Evolutionary conservation across 1,140 invertebrate genomes (phyloP), one percentile per base, ranked within the genome.

Genomic region (Maconellicoccus hirsutus): DNA sequence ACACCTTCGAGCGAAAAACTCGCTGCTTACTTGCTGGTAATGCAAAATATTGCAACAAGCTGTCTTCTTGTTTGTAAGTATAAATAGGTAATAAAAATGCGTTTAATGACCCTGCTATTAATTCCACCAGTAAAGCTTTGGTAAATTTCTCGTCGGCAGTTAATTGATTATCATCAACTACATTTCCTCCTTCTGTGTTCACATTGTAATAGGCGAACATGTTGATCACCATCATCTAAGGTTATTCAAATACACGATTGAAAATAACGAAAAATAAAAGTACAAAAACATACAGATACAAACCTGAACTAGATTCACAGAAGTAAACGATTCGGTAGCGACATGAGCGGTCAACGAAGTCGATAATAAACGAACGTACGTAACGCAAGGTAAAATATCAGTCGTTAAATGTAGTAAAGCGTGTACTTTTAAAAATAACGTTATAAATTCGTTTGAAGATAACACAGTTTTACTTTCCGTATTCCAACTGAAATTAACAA

Each of bases 271-370:
- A 19, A 61, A 72, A 39, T 63, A 29, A 23, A 10, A n/a, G 26
- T 52, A 61, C 0, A 66, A n/a, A 27, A 25, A 66, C 38, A 23
- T 66, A 21, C 33, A 69, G 21, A 25, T 69, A 70, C 25, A 70
- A 23, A 84, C 83, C 81, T 84, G 84, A 6, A 85, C 81, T n/a
- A 93, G 80, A 73, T 88, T 86, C 79, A 87, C 85, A 1, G 85
- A 83, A 72, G 84, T 86, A 70, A 93, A 88, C 76, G 86, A 88
- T 76, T 91, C 87, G 0, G 89, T 89, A 0, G 88, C 89, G 0
- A 92, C 84, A 42, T 91, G 83, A 0, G 88, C 84, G 1, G 88
- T 89, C 70, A 92, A 79, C 29, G 86, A 86, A 8, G 85, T 82
- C n/a, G 85, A 85, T 23, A 90, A 82, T 42, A 81, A 83, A 76